Base-by-base conservation (phyloP, 2,888 invertebrate genomes). In the Nomada flava region DNA sequence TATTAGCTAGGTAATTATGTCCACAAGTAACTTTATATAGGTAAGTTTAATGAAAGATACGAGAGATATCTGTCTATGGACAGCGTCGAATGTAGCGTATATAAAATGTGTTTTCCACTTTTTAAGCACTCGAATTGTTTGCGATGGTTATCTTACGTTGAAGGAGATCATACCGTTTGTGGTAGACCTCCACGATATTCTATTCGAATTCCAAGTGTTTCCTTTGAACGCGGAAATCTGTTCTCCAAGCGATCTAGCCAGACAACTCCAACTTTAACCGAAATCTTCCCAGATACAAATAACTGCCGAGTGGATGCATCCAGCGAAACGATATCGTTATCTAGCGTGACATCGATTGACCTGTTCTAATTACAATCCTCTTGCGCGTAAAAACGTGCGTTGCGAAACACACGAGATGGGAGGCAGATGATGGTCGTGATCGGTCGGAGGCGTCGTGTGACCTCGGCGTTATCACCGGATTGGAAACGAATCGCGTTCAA, bases 321-420 rank as follows among this genome's bases (percentile, higher is more conserved):
- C n/a, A 50, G 26, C n/a, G 52, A 29, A 63, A 68, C 20, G 18
- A 64, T 50, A 29, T 9, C 26, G 68, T 76, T 79, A 76, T 76
- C 76, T 42, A 42, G 63, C 42, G 23, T 69, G 68, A 76, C 68
- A 76, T 76, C 62, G 76, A 79, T 76, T 76, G 77, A 79, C 77
- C 77, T 68, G 77, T 69, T 68, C 68, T 70, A 76, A 79, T 59
- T 70, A 76, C 64, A 76, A 70, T 79, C 77, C 64, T 70, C 57
- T 76, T 59, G 26, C 55, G 69, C 68, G 47, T 36, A 23, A 63
- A 71, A 63, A 20, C 15, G 36, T 10, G 55, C 63, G 68, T 69
- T 53, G 52, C 64, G 64, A 76, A 52, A 76, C 29, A 50, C n/a
- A 47, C 36, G 26, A 42, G 53, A 44, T 53, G 26, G 10, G 26